These are phyloP conservation scores for Cydia pomonella DNA, from an alignment of 1,140 invertebrate genomes.

Conservation along the genomic window DNA sequence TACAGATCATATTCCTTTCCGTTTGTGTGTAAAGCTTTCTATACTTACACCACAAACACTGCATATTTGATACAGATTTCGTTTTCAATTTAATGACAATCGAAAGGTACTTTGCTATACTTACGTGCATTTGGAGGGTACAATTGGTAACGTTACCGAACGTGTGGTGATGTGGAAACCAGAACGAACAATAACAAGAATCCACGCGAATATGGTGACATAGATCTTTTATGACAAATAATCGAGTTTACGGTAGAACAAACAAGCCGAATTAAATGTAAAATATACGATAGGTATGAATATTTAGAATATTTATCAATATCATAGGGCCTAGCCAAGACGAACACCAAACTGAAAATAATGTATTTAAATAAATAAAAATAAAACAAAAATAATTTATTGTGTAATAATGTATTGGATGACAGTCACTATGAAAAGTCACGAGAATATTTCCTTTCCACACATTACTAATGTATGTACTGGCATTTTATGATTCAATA, in stretches of 20 bases:
- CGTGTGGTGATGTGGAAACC: conserved; percentile 17
- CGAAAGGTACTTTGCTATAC: conserved; percentile 20
- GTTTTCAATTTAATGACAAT: conserved; percentile 29
- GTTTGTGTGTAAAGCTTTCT: neutral
- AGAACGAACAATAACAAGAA: neutral
- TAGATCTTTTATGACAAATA: neutral
- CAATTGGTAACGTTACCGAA: neutral
- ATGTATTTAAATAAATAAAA: too few relatives aligned
- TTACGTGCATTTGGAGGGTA: conserved; percentile 10
- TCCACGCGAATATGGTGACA: neutral
- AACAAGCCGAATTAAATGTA: neutral
- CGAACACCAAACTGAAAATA: too few relatives aligned
- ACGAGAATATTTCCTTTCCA: too few relatives aligned
- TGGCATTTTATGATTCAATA: too few relatives aligned
- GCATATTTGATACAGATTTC: conserved; percentile 30
- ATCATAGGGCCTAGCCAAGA: too few relatives aligned
- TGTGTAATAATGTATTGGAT: too few relatives aligned
- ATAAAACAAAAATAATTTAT: too few relatives aligned
- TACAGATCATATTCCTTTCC: neutral
- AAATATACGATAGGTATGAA: too few relatives aligned
- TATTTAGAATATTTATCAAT: too few relatives aligned
- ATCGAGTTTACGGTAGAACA: neutral
- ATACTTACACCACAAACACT: conserved; percentile 7
- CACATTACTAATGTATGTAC: too few relatives aligned
- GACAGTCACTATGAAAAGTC: too few relatives aligned